Evolutionary conservation across 1,140 invertebrate species (phyloP), one percentile per base, ranked within the genome.

Genomic region (Tetraneura akinire): DNA sequence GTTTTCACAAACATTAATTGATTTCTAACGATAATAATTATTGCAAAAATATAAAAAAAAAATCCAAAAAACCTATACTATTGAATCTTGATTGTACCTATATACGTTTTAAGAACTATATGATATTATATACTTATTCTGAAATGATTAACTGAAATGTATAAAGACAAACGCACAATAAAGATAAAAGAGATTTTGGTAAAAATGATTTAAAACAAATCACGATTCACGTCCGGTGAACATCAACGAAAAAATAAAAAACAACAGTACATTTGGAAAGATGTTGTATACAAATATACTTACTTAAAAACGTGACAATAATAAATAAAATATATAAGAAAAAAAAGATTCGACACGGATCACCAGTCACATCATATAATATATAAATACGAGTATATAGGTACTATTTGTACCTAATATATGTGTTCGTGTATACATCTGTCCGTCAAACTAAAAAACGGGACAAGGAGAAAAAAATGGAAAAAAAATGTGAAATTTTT

Each of bases 221-320:
- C 73, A 57, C 32, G 18, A 57, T 21, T 76, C 73, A 76, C 55
- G 55, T 76, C 73, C 73, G 73, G 73, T 76, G 32, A 60, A 60
- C 3, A 4, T 37, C 32, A 8, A 8, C 11, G 21, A 32, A 76
- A 76, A 76, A 76, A 18, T 76, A 76, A 11, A n/a, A n/a, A n/a
- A n/a, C n/a, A n/a, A n/a, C n/a, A n/a, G n/a, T n/a, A n/a, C n/a
- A n/a, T n/a, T n/a, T n/a, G n/a, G n/a, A n/a, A n/a, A n/a, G n/a
- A n/a, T n/a, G n/a, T 37, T 8, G 32, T 37, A 37, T 37, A 37
- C 32, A 37, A 8, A 8, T 37, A 4, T 8, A 8, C 32, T 37
- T 76, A 32, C n/a, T n/a, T 76, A n/a, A 76, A 60, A 76, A 76
- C 73, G 53, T 76, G 51, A 76, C 73, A 42, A 4, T 26, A 76